Evolutionary conservation across 2,888 invertebrate species (phyloP).

Genomic region (Bibio marci): DNA sequence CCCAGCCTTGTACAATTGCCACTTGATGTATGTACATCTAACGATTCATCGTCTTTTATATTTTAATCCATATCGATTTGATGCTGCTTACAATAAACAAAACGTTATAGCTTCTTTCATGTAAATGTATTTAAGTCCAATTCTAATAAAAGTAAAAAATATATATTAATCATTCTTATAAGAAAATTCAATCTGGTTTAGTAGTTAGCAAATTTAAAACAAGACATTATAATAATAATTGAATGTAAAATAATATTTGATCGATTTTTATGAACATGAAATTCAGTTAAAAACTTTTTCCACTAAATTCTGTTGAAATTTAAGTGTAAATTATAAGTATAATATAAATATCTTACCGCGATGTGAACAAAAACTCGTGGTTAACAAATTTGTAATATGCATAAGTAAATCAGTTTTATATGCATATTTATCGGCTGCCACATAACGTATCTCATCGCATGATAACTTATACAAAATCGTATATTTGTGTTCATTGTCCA

Average conservation of each 20-base stretch:
- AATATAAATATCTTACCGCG: slow-evolving; percentile 26
- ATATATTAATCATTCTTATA: no score
- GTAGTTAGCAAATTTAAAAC: no score
- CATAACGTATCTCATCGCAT: slow-evolving; percentile 83
- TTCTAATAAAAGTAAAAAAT: no score
- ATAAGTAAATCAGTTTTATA: slow-evolving; percentile 62
- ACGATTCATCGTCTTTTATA: slow-evolving; percentile 61
- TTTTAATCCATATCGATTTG: slow-evolving; percentile 86
- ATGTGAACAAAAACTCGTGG: slow-evolving; percentile 76
- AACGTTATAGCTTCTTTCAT: slow-evolving; percentile 77
- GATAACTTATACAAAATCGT: slow-evolving; percentile 89
- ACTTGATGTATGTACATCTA: slow-evolving; percentile 58
- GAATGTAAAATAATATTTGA: no score
- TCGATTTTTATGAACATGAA: no score
- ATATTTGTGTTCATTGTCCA: slow-evolving; percentile 64
- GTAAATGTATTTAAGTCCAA: slow-evolving; percentile 85
- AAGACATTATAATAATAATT: no score
- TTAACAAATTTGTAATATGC: slow-evolving; percentile 78
- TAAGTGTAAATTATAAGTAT: no score
- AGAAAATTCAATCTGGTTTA: no score
- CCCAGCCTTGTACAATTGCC: slow-evolving; percentile 43
- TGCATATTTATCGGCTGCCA: slow-evolving; percentile 49
- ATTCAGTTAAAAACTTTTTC: not conserved
- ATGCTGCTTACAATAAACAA: slow-evolving; percentile 85
- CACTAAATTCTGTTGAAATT: no score